Evolutionary conservation across 2,113 vertebrate genomes (phyloP), one percentile per base, ranked within the genome.

Genomic region (Bolborhynchus lineola): DNA sequence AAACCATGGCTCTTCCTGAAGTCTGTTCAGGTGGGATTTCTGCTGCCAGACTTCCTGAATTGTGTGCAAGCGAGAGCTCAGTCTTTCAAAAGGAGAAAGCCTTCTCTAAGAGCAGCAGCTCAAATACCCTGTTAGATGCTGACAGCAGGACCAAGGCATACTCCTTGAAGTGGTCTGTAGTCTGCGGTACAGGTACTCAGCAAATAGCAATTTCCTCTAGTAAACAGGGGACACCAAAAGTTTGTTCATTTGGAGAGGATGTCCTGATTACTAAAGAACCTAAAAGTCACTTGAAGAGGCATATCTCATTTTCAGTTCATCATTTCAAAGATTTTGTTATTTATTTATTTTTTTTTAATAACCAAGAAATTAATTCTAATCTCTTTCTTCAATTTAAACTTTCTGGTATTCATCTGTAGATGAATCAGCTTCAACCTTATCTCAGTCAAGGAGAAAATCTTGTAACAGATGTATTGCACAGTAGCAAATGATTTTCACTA

Each of bases 341-440:
- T n/a, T n/a, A 39, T 39, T 39, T 29, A 6, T 57, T 57, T 83
- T 62, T 67, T 86, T 82, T 85, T 4, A 72, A 68, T 65, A 75
- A 59, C n/a, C 5, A 52, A 74, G 19, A 74, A 80, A 83, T 81
- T 60, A 35, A 92, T 90, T 81, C 33, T 89, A 90, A 93, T 92
- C n/a, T 42, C 16, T 33, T 91, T 13, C 94, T 93, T 71, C 59
- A 88, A 25, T 92, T 95, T 91, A 64, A 85, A 52, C 49, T 85
- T 88, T 47, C 53, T 82, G 46, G 26, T 77, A 50, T 78, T 92
- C 35, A 49, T 87, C 91, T 83, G 46, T 49, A 85, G 67, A 67
- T 94, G 84, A 93, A 90, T 93, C 67, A 25, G 26, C 42, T 91
- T 55, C 72, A 91, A 25, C 13, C 46, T 92, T 86, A 93, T 90